Conservation (phyloP, 2,888 invertebrate genomes). For the Pollenia amentaria region DNA sequence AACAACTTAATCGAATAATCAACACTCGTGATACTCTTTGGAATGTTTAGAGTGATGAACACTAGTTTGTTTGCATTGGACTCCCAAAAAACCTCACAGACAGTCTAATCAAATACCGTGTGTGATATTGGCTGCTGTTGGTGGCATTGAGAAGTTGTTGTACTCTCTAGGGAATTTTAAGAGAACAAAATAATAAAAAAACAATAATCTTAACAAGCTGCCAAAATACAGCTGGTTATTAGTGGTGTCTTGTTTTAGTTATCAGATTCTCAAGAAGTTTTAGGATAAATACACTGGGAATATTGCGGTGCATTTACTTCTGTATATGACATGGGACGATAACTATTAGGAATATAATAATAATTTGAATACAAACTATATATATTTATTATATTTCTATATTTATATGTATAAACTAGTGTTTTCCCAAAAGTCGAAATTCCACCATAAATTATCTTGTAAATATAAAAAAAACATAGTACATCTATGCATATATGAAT, state of each 20-base stretch:
- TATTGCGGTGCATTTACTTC: background rate
- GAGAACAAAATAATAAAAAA: background rate
- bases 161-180: conserved; percentile 17
- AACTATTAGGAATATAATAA: too few species aligned
- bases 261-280: background rate
- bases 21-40: conserved; percentile 42
- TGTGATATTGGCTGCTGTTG: conserved; percentile 42
- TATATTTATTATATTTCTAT: too few species aligned
- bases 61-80: conserved; percentile 6
- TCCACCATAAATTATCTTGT: too few species aligned
- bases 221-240: conserved; percentile 10
- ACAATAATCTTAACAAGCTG: conserved; percentile 19
- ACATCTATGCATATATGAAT: too few species aligned
- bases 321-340: too few species aligned
- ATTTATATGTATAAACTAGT: too few species aligned
- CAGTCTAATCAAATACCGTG: background rate
- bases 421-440: too few species aligned
- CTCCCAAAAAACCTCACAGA: conserved; percentile 18
- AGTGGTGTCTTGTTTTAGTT: background rate
- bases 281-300: conserved; percentile 4
- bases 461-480: too few species aligned
- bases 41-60: conserved; percentile 10
- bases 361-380: too few species aligned
- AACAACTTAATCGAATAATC: conserved; percentile 54
- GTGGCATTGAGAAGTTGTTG: background rate